Evolutionary conservation across 2,888 invertebrate genomes (phyloP).

Genomic region (Stenchaetothrips biformis): DNA sequence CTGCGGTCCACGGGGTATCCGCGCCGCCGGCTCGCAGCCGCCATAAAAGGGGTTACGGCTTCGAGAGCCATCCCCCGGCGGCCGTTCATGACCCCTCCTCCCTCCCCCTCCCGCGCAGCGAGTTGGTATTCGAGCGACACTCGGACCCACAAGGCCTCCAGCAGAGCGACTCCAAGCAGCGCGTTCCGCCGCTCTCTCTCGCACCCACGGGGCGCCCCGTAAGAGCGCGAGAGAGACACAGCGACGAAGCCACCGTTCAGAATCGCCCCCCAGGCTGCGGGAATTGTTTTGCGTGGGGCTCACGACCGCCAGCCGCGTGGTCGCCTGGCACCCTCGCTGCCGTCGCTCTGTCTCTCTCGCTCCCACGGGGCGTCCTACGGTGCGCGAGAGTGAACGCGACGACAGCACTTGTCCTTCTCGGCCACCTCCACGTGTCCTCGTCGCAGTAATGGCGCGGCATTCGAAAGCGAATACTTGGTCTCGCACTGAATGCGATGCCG

Average conservation of each 20-base stretch:
- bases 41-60: background rate
- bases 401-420: background rate
- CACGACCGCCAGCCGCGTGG: background rate
- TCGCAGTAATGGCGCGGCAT: too few species aligned
- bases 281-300: background rate
- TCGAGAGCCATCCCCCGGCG: background rate
- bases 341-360: background rate
- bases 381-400: background rate
- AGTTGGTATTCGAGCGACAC: too few species aligned
- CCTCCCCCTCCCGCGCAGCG: too few species aligned
- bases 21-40: background rate
- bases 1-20: conserved; percentile 12
- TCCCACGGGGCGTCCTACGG: too few species aligned
- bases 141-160: too few species aligned
- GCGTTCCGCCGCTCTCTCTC: too few species aligned
- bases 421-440: background rate
- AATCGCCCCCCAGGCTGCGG: background rate
- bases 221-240: too few species aligned
- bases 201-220: too few species aligned
- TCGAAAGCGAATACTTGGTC: too few species aligned
- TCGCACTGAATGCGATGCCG: too few species aligned
- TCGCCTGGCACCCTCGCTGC: background rate
- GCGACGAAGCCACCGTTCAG: background rate
- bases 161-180: too few species aligned
- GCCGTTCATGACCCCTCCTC: too few species aligned